Evolutionary conservation across 2,113 vertebrate species (phyloP).

Genomic region (Progne subis): DNA sequence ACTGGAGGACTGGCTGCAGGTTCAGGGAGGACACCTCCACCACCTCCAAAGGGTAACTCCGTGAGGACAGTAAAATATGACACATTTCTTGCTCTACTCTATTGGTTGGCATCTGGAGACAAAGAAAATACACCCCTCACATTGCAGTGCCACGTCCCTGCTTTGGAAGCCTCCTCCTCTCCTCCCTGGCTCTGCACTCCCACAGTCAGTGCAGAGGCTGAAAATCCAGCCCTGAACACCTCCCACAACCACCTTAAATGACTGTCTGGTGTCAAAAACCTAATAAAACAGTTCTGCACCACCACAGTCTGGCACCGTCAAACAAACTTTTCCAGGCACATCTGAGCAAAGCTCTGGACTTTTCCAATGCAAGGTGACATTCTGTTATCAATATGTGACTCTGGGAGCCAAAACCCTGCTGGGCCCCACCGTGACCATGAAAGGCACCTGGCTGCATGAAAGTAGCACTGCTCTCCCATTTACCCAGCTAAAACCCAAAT

Average conservation of each 20-base stretch:
- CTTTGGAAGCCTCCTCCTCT: neutral
- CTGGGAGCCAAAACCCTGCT: neutral
- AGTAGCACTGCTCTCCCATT: neutral
- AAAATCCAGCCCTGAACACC: neutral
- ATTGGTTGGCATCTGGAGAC: neutral
- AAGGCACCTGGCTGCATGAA: neutral
- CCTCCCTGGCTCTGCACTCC: neutral
- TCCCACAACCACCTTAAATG: neutral
- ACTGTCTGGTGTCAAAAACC: no score
- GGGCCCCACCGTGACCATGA: neutral
- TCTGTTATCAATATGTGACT: neutral
- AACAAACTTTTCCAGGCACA: neutral
- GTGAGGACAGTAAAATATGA: accelerated
- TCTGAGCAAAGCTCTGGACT: neutral
- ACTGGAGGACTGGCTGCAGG: neutral
- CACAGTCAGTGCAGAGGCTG: neutral
- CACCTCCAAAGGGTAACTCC: neutral
- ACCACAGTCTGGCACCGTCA: neutral
- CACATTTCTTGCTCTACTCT: neutral
- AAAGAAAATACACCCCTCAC: neutral
- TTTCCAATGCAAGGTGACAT: neutral
- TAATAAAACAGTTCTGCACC: no score
- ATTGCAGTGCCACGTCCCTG: neutral
- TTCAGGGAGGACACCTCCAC: neutral
- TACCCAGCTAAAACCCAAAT: slow-evolving; percentile 32